Evolutionary conservation across 2,113 vertebrate species (phyloP).

Genomic region (Tachycineta bicolor): DNA sequence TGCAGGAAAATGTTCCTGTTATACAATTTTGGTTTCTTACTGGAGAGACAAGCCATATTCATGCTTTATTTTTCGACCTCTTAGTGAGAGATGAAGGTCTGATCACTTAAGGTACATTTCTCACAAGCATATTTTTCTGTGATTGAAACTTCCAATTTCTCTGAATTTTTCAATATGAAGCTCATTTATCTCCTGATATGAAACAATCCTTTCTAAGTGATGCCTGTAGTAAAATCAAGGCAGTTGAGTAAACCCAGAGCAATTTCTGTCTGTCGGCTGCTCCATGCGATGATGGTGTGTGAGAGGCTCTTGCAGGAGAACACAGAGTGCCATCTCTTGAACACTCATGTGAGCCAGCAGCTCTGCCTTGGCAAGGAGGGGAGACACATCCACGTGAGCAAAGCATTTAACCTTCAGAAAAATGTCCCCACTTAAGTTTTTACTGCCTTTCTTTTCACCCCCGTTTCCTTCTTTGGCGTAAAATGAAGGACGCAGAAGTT

Average conservation of each 20-base stretch:
- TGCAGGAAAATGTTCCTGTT: neutral
- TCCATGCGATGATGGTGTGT: neutral
- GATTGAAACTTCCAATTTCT: neutral
- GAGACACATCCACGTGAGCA: neutral
- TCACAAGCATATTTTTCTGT: neutral
- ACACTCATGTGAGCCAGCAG: neutral
- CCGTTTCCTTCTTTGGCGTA: neutral
- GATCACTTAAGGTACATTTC: neutral
- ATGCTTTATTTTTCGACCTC: neutral
- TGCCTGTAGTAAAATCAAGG: neutral
- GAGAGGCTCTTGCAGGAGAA: neutral
- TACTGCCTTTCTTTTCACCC: fast-evolving
- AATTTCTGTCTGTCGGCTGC: neutral
- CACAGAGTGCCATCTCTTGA: constrained; percentile 17
- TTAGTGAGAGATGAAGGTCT: neutral
- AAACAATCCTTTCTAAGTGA: neutral
- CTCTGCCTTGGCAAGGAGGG: neutral
- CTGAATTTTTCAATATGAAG: neutral
- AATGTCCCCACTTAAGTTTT: neutral
- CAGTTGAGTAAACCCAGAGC: neutral
- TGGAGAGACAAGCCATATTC: neutral
- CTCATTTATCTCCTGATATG: neutral
- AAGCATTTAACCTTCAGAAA: neutral
- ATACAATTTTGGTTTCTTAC: neutral
- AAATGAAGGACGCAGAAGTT: neutral